Conservation (phyloP, 1,140 invertebrate genomes). For the Panagrolaimus sp. region DNA sequence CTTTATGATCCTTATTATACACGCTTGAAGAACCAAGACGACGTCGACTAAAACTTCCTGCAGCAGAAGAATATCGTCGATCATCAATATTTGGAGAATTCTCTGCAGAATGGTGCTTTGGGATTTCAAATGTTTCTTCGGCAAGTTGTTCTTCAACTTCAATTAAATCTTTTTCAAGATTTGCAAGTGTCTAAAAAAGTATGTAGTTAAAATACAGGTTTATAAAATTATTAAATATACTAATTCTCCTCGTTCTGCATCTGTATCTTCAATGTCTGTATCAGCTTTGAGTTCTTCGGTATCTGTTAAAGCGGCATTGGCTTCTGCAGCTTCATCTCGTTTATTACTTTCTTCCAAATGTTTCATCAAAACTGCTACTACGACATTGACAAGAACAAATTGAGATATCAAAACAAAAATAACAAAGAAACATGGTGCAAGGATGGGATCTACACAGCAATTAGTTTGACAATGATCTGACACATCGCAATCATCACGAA, state of each 20-base stretch:
- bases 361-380: constrained; percentile 98
- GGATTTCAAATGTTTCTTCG: constrained; percentile 15
- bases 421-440: constrained; percentile 97
- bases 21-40: neutral
- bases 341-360: constrained; percentile 96
- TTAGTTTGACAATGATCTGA: constrained; percentile 86
- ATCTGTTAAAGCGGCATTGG: neutral
- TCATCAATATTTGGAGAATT: neutral
- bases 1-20: neutral
- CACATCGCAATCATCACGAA: constrained; percentile 86
- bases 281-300: constrained; percentile 8
- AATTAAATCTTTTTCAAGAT: constrained; percentile 36
- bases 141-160: constrained; percentile 43
- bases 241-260: constrained; percentile 13
- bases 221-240: neutral
- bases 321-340: constrained; percentile 46
- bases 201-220: neutral
- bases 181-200: constrained; percentile 27
- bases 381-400: constrained; percentile 98
- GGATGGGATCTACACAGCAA: constrained; percentile 91
- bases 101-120: neutral
- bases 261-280: constrained; percentile 19
- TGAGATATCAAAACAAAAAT: constrained; percentile 99
- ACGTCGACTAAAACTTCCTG: neutral
- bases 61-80: neutral